Base-by-base conservation (phyloP, 2,113 vertebrate species). In the Empidonax alnorum region DNA sequence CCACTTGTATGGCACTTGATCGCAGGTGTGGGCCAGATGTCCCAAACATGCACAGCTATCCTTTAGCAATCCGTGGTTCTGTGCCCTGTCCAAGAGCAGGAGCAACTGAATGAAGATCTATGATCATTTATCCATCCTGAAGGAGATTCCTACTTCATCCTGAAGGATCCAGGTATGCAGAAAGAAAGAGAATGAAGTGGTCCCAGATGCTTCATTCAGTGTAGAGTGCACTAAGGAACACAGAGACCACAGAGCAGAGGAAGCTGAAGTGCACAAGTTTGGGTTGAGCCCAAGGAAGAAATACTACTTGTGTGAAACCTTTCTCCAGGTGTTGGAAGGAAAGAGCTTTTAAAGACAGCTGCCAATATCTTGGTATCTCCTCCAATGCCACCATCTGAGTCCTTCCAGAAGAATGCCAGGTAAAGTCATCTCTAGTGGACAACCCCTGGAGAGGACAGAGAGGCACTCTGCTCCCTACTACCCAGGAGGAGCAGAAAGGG, bases 1-100 rank as follows among this genome's bases (percentile, higher is more conserved):
- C 20, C 2, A 4, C 17, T 53, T 33, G 2, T 3, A 8, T 12
- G 35, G 14, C 25, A 69, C 12, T 2, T 13, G 20, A 15, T 55
- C 17, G 13, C 41, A 77, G 41, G 6, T 61, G n/a, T 0, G 2
- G 19, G 23, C 46, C 63, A 76, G 31, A 23, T 12, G 4, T 72
- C 21, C n/a, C 19, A 31, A 56, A 47, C 1, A 0, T 33, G 24
- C 14, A 21, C 11, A 12, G 16, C 71, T 62, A 21, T 9, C 18
- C 37, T 63, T 30, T 44, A 86, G 47, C 21, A 63, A 44, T 28
- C 10, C 22, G 4, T 16, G 14, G 35, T 47, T 79, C 16, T 62
- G 31, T 47, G 47, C 21, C 53, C 33, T 87, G 18, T 30, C 14
- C 3, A 4, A 62, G 47, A n/a, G 21, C n/a, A 47, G 46, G 75